Conservation (phyloP, 2,797 vertebrate genomes). For the Callimico goeldii region DNA sequence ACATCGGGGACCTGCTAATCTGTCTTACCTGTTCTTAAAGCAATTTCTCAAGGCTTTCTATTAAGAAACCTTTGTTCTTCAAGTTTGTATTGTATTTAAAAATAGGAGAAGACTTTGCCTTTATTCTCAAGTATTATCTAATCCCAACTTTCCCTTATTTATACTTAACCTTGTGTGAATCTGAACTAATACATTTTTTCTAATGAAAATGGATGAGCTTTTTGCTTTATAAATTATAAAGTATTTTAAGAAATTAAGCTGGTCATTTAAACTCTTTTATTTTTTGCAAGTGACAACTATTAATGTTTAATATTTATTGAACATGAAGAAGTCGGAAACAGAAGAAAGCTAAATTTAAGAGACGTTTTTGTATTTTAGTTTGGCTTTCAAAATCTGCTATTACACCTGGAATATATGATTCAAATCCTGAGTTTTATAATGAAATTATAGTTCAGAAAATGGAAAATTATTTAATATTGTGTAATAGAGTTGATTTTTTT, state of each 20-base stretch:
- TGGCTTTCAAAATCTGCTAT: constrained; percentile 29
- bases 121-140: not conserved
- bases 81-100: not conserved
- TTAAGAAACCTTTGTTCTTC: constrained; percentile 3
- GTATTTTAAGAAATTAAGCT: not conserved
- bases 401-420: not conserved
- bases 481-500: not conserved
- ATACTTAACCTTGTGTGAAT: not conserved
- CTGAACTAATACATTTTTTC: not conserved
- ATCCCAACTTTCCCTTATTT: not conserved
- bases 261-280: not conserved
- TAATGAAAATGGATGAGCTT: not conserved
- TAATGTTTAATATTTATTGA: not conserved
- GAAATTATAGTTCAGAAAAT: not conserved
- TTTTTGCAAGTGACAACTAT: not conserved
- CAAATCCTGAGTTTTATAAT: not conserved
- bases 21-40: not conserved
- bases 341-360: not conserved
- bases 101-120: not conserved
- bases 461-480: not conserved
- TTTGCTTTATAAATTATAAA: not conserved
- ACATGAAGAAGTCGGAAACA: not conserved
- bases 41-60: not conserved
- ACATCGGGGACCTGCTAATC: not conserved
- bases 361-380: not conserved